These are phyloP conservation scores for Plagiodera versicolora DNA, from an alignment of 2,888 invertebrate species.

Conservation along the genomic window DNA sequence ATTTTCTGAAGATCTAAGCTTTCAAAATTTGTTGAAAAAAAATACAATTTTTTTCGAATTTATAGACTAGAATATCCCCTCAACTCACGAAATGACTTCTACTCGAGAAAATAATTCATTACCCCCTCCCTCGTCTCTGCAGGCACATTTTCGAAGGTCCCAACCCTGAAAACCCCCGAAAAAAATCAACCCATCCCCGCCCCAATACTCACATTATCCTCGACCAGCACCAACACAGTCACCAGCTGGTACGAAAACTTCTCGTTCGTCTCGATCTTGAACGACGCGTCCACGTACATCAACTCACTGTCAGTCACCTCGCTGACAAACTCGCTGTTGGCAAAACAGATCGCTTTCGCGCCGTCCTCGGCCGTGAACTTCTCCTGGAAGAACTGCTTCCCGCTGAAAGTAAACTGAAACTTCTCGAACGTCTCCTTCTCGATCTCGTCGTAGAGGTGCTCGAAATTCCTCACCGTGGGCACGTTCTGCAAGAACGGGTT, in stretches of 20 bases:
- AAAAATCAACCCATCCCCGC: no score
- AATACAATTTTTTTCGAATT: neutral
- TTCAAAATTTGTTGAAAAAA: slow-evolving; percentile 11
- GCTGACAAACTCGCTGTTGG: slow-evolving; percentile 43
- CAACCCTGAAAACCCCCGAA: no score
- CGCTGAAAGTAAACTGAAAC: slow-evolving; percentile 47
- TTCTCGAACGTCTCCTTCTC: slow-evolving; percentile 45
- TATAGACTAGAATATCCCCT: no score
- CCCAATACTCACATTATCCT: slow-evolving; percentile 44
- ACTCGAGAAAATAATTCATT: no score
- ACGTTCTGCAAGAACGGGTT: slow-evolving; percentile 40
- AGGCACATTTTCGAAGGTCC: no score
- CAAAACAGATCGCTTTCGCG: slow-evolving; percentile 46
- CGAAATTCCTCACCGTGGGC: slow-evolving; percentile 41
- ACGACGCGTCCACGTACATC: slow-evolving; percentile 52
- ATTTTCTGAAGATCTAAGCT: no score
- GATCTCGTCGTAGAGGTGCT: slow-evolving; percentile 45
- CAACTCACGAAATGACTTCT: no score
- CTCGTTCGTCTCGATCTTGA: slow-evolving; percentile 46
- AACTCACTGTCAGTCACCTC: slow-evolving; percentile 43
- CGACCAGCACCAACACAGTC: slow-evolving; percentile 48
- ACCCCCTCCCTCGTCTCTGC: no score
- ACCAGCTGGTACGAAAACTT: slow-evolving; percentile 48
- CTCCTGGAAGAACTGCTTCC: slow-evolving; percentile 58
- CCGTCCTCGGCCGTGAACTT: slow-evolving; percentile 61